Evolutionary conservation across 2,888 invertebrate species (phyloP).

Genomic region (Brenthis ino): DNA sequence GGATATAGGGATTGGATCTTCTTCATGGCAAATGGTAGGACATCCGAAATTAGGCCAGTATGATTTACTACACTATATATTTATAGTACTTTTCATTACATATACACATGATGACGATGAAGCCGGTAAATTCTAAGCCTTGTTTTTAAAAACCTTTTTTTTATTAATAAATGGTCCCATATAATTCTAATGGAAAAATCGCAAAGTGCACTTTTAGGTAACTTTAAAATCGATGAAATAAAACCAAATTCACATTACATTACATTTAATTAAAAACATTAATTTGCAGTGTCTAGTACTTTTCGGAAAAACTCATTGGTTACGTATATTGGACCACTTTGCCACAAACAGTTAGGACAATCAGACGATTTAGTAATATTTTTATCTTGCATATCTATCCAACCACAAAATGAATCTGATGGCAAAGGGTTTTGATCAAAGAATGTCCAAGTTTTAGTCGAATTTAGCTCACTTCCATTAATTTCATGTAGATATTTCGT

Average conservation of each 20-base stretch:
- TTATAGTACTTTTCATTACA: no score
- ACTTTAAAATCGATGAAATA: constrained; percentile 7
- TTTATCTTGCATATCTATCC: constrained; percentile 58
- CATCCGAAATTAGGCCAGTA: no score
- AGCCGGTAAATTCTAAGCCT: no score
- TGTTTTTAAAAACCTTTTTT: no score
- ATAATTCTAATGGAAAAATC: no score
- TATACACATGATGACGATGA: no score
- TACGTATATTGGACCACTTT: constrained; percentile 70
- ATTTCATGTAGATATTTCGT: constrained; percentile 69
- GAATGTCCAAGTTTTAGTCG: constrained; percentile 65
- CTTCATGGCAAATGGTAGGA: neutral
- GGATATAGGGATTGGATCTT: no score
- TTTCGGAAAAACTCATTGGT: constrained; percentile 60
- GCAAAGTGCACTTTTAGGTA: neutral
- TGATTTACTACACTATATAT: no score
- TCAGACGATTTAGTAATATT: constrained; percentile 40
- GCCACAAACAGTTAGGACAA: constrained; percentile 78
- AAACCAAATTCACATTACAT: constrained; percentile 42
- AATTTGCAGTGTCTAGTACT: constrained; percentile 53
- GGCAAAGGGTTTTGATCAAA: constrained; percentile 24
- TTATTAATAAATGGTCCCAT: no score
- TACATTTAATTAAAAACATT: constrained; percentile 60
- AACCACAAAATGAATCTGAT: constrained; percentile 46
- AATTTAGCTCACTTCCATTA: constrained; percentile 45